Conservation (phyloP, 2,888 invertebrate species). For the Drosophila nr. perissopoda region DNA sequence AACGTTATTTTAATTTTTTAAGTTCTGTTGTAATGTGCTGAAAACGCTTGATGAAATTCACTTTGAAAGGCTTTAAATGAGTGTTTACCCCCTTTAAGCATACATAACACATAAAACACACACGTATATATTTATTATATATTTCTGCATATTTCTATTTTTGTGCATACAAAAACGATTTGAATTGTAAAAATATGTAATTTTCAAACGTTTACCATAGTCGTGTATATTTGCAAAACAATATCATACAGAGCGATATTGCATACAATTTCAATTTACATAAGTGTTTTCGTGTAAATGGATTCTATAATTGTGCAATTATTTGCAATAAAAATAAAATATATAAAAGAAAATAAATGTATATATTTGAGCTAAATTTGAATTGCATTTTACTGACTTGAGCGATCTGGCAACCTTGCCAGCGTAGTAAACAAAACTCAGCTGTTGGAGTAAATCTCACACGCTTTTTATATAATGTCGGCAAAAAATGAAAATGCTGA, state of each 20-base stretch:
- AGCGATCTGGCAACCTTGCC: constrained; percentile 34
- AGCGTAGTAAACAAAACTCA: constrained; percentile 46
- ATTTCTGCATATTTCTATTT: constrained; percentile 33
- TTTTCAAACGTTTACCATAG: constrained; percentile 12
- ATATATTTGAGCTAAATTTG: background rate
- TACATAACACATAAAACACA: constrained; percentile 20
- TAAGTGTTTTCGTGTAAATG: constrained; percentile 54
- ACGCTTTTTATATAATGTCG: constrained; percentile 58
- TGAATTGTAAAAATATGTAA: constrained; percentile 13
- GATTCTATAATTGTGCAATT: constrained; percentile 69
- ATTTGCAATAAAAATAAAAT: constrained; percentile 58
- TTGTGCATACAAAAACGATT: constrained; percentile 26
- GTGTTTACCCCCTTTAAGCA: constrained; percentile 34
- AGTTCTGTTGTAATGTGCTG: constrained; percentile 69
- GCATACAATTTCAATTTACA: constrained; percentile 50
- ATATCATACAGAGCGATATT: constrained; percentile 40
- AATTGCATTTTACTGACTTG: background rate
- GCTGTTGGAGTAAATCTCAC: constrained; percentile 26
- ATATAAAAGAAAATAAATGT: constrained; percentile 18
- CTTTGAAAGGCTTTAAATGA: constrained; percentile 60
- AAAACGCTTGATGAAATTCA: constrained; percentile 59
- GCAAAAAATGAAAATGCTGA: constrained; percentile 43
- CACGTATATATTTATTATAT: constrained; percentile 46
- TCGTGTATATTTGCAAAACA: constrained; percentile 34
- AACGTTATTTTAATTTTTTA: constrained; percentile 75